Evolutionary conservation across 1,140 invertebrate species (phyloP).

Genomic region (silkworm (Bombyx mori)): ASM3026992v2 NC_085129.1:6482001-6482500

Average conservation of each 20-base stretch:
- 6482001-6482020: neutral
- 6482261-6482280: neutral
- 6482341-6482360: constrained; percentile 1
- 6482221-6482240: no score
- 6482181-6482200: no score
- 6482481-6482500: constrained; percentile 11
- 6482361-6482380: constrained; percentile 6
- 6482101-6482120: no score
- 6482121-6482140: no score
- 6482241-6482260: no score
- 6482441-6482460: constrained; percentile 31
- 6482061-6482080: no score
- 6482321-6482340: neutral
- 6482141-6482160: no score
- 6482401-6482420: constrained; percentile 24
- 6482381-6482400: constrained; percentile 28
- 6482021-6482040: no score
- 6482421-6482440: constrained; percentile 23
- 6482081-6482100: no score
- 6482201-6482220: no score
- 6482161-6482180: no score
- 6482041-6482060: no score
- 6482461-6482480: constrained; percentile 29
- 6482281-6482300: neutral
- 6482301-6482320: neutral